Base-by-base conservation (phyloP, 2,113 vertebrate species). In the Bostrychus sinensis region DNA sequence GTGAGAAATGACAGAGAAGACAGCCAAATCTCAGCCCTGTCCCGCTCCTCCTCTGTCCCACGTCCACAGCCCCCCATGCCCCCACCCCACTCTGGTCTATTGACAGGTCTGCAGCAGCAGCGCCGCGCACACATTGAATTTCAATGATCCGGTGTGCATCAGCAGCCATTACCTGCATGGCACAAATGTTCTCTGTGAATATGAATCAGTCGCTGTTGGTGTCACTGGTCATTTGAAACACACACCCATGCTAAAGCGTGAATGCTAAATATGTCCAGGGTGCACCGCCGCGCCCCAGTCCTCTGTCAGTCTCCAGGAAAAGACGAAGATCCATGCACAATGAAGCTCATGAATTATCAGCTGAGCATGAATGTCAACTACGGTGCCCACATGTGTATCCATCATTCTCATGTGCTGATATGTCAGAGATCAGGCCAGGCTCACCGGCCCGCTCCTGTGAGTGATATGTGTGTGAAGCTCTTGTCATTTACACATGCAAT, bases 341-440 rank as follows among this genome's bases (percentile, higher is more conserved):
- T 75, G 80, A 67, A 70, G 77, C 72, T 81, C 78, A 80, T 80
- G 73, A 85, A 81, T 90, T 81, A 88, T 88, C 78, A 78, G 68
- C 77, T 72, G 63, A 81, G 77, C 77, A 83, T 76, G 75, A 83
- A 87, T 80, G 80, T 81, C 85, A 86, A 75, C 67, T 41, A 70
- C 37, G 43, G 22, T 55, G 66, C 56, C 60, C 83, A 80, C 77
- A 59, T 60, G 75, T 73, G 62, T 66, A 78, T 86, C 77, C 81
- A 88, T 90, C 88, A 84, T 79, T 71, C 56, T 75, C 30, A 51
- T 53, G 16, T 5, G 41, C 64, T 64, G 42, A 73, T 60, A 48
- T 69, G 67, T 83, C 81, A 70, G 62, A 75, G 77, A 81, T 78
- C 77, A 71, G 73, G 65, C 58, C 45, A 48, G 7, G 10, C 56